Percentiles rank a stretch among this genome's conserved stretches.
These are phyloP conservation scores for Serrognathus titanus DNA, from an alignment of 2,888 invertebrate genomes.

Conservation along the genomic window DNA sequence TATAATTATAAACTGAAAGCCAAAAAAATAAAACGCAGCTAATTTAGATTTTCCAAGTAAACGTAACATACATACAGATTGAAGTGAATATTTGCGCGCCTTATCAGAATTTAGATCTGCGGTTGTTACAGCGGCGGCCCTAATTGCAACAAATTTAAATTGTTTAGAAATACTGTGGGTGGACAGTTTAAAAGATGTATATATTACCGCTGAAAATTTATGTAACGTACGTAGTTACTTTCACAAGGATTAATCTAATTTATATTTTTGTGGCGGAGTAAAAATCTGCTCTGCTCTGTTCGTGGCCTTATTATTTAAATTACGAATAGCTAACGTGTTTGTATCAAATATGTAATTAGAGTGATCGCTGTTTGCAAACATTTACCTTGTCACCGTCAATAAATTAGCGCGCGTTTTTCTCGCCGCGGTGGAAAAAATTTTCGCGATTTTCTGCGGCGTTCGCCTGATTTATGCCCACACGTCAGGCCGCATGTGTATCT, in stretches of 20 bases:
- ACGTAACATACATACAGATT: too few species aligned
- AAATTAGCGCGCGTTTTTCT: too few species aligned
- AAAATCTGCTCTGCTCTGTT: not conserved
- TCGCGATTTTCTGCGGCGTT: not conserved
- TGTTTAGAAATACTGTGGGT: constrained; percentile 4
- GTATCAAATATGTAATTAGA: not conserved
- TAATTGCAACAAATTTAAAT: constrained; percentile 9
- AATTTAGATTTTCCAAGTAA: too few species aligned
- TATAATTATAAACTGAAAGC: too few species aligned
- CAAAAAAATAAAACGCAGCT: too few species aligned
- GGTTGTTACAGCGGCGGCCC: not conserved
- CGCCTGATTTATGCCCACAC: not conserved
- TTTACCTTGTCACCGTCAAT: not conserved
- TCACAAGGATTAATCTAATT: constrained; percentile 5
- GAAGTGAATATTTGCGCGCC: too few species aligned
- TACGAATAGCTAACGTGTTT: not conserved
- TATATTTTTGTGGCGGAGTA: not conserved
- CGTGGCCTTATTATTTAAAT: not conserved
- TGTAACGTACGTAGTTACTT: constrained; percentile 3
- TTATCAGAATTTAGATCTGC: too few species aligned
- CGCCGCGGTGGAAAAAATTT: not conserved
- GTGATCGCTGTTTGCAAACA: not conserved
- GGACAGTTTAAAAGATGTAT: constrained; percentile 7
- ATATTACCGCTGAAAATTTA: constrained; percentile 1
- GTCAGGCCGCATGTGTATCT: constrained; percentile 11